A percentile compares a stretch with the other conserved stretches of the same genome.
These are phyloP conservation scores for Gambusia holbrooki DNA, from an alignment of 2,113 vertebrate genomes.

Conservation along the genomic window DNA sequence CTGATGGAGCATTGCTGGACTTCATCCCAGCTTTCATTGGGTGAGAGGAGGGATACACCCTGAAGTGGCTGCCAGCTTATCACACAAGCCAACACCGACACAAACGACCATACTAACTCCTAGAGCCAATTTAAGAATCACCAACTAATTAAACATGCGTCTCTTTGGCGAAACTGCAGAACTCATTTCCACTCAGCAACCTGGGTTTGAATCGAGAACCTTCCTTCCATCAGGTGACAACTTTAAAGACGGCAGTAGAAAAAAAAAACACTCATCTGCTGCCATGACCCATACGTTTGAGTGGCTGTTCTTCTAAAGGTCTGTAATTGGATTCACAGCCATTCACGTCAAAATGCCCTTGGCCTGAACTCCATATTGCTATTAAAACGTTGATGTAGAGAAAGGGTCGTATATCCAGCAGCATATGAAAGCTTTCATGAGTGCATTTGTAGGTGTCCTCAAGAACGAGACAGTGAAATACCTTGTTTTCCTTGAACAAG, in stretches of 20 bases:
- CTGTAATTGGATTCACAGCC: not conserved
- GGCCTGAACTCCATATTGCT: not conserved
- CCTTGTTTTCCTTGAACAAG: not conserved
- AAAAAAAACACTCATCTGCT: not conserved
- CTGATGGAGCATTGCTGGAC: not conserved
- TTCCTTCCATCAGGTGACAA: not conserved
- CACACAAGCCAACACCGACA: not conserved
- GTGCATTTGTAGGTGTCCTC: not conserved
- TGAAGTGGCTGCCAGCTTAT: constrained; percentile 2
- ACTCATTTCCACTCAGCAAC: too few species aligned
- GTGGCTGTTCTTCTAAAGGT: not conserved
- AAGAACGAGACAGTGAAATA: not conserved
- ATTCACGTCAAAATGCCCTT: constrained; percentile 4
- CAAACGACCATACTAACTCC: not conserved
- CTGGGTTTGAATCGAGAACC: not conserved
- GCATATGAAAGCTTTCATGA: not conserved
- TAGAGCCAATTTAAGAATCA: not conserved
- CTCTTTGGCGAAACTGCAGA: not conserved
- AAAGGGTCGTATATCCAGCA: not conserved
- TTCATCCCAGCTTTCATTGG: not conserved
- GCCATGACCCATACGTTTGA: constrained; percentile 1
- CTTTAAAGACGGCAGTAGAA: not conserved
- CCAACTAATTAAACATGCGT: not conserved
- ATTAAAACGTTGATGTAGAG: not conserved
- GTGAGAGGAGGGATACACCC: not conserved